These are phyloP conservation scores for Lophius americanus DNA, from an alignment of 2,797 vertebrate genomes.

Conservation along the genomic window DNA sequence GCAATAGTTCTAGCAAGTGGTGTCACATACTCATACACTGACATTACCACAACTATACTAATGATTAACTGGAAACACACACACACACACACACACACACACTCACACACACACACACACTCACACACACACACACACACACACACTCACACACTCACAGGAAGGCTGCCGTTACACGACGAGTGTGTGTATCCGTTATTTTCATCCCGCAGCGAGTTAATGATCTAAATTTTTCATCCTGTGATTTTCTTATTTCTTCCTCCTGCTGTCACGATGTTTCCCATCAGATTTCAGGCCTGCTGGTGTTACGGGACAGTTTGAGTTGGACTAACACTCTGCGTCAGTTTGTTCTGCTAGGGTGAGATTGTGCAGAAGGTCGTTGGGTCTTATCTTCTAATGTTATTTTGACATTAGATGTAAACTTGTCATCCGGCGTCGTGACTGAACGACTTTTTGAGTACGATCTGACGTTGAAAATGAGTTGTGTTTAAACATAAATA, in stretches of 20 bases:
- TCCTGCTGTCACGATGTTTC: constrained; percentile 10
- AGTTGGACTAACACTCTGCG: neutral
- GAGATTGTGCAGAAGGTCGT: neutral
- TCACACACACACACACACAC: neutral
- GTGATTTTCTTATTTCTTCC: constrained; percentile 29
- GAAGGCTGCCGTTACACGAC: constrained; percentile 29
- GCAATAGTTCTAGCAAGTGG: no score
- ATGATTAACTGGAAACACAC: constrained; percentile 11
- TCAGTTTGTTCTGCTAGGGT: neutral
- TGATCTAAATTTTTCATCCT: constrained; percentile 30
- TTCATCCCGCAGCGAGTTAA: neutral
- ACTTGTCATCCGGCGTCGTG: no score
- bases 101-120: neutral
- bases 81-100: no score
- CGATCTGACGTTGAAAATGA: no score
- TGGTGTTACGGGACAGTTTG: neutral
- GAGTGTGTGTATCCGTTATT: constrained; percentile 6
- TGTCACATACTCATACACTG: no score
- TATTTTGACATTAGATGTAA: neutral
- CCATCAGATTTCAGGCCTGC: neutral
- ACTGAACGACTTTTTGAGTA: neutral
- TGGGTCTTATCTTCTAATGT: neutral
- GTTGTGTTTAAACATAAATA: no score
- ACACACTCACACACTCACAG: constrained; percentile 1
- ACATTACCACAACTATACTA: neutral